These are phyloP conservation scores for Ciconia maguari DNA, from an alignment of 2,113 vertebrate species.

Conservation along the genomic window DNA sequence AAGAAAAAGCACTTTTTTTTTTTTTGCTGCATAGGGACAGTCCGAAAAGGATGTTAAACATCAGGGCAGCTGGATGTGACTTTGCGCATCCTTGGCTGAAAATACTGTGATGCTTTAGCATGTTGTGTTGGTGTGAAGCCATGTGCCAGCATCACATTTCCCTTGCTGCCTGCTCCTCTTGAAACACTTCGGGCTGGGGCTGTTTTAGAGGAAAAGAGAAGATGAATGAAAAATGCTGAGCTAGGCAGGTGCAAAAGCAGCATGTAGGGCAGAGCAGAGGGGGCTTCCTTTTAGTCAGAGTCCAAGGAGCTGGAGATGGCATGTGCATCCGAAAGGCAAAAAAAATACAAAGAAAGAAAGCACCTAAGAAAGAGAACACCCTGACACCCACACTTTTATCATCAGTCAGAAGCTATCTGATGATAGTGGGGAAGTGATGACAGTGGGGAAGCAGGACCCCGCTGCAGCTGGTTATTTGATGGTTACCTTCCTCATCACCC, in stretches of 20 bases:
- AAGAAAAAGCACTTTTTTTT: not conserved
- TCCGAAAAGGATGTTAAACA: not conserved
- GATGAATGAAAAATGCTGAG: not conserved
- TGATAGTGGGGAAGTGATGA: not conserved
- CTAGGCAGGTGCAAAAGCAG: not conserved
- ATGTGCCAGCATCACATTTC: not conserved
- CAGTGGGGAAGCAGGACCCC: not conserved
- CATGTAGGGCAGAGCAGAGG: not conserved
- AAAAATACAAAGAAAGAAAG: not conserved
- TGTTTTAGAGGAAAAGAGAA: not conserved
- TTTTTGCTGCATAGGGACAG: not conserved
- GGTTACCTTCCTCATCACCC: not conserved
- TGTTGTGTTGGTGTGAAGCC: not conserved
- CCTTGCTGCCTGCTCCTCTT: not conserved
- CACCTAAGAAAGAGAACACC: too few species aligned
- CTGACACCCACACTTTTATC: not conserved
- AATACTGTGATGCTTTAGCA: accelerated
- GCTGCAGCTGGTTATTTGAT: not conserved
- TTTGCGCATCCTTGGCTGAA: not conserved
- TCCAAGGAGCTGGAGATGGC: not conserved
- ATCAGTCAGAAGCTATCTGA: not conserved
- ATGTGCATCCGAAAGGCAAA: not conserved
- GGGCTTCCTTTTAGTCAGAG: not conserved
- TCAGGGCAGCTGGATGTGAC: not conserved
- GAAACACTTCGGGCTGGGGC: not conserved